Evolutionary conservation across 2,888 invertebrate species (phyloP).

Genomic region (Kuschelorhynchus macadamiae): DNA sequence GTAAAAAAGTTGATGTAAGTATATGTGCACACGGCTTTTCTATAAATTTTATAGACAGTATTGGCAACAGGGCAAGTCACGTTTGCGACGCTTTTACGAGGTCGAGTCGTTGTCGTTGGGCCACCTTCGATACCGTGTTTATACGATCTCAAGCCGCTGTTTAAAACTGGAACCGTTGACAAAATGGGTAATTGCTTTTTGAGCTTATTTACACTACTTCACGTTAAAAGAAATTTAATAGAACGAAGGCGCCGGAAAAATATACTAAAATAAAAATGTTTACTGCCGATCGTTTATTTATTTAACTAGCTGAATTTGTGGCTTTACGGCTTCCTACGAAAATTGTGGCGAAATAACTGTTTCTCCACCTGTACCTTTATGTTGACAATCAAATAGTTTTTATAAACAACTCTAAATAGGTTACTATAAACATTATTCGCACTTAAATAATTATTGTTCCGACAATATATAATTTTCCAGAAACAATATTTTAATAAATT

Average conservation of each 20-base stretch:
- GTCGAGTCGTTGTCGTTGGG: conserved; percentile 54
- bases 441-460: too few species aligned
- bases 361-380: conserved; percentile 39
- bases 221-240: conserved; percentile 65
- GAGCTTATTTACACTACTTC: conserved; percentile 65
- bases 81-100: conserved; percentile 61
- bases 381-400: conserved; percentile 37
- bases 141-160: conserved; percentile 63
- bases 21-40: too few species aligned
- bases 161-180: conserved; percentile 68
- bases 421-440: not conserved
- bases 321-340: conserved; percentile 41
- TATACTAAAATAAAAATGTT: conserved; percentile 62
- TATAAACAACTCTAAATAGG: conserved; percentile 17
- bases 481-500: too few species aligned
- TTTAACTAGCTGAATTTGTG: conserved; percentile 51
- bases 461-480: too few species aligned
- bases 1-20: too few species aligned
- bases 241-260: conserved; percentile 64
- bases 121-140: conserved; percentile 63
- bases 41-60: conserved; percentile 54
- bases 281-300: conserved; percentile 59
- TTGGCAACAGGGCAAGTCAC: conserved; percentile 65
- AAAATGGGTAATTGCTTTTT: conserved; percentile 68
- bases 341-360: conserved; percentile 43